A percentile compares a stretch with the other conserved stretches of the same genome.
Conservation (phyloP, 2,797 vertebrate species). For the Dryobates pubescens region DNA sequence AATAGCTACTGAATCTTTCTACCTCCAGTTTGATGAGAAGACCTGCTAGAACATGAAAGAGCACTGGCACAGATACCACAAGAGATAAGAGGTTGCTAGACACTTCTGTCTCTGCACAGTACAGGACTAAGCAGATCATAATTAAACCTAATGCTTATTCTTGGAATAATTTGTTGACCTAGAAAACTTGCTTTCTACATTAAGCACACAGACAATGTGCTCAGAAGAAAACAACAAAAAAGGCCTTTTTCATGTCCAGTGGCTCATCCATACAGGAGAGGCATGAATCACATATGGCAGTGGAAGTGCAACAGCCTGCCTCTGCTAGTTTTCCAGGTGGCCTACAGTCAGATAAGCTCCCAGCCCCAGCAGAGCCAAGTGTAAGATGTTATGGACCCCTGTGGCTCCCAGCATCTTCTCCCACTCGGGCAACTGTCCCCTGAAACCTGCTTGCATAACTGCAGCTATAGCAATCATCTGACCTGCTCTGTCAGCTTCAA, state of each 20-base stretch:
- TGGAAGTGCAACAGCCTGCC: background rate
- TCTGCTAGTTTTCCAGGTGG: background rate
- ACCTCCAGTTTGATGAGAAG: background rate
- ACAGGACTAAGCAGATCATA: slow-evolving; percentile 26
- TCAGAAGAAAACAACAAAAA: background rate
- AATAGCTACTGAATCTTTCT: background rate
- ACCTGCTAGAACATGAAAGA: background rate
- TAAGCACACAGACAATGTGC: background rate
- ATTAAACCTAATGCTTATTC: slow-evolving; percentile 47
- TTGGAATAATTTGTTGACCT: slow-evolving; percentile 11
- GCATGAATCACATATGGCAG: background rate
- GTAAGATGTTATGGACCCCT: accelerated
- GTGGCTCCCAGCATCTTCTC: background rate
- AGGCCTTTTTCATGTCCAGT: background rate
- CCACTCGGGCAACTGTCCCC: background rate
- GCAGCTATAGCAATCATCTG: background rate
- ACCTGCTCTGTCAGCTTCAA: background rate
- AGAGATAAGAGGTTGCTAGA: slow-evolving; percentile 21
- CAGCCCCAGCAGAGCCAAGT: background rate
- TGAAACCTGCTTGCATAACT: background rate
- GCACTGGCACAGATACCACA: background rate
- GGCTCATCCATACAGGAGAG: background rate
- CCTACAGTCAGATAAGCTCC: background rate
- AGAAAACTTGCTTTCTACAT: slow-evolving; percentile 21
- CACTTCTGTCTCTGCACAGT: background rate